These are phyloP conservation scores for Darevskia mixta DNA, from an alignment of 2,797 vertebrate species.

Conservation along the genomic window DNA sequence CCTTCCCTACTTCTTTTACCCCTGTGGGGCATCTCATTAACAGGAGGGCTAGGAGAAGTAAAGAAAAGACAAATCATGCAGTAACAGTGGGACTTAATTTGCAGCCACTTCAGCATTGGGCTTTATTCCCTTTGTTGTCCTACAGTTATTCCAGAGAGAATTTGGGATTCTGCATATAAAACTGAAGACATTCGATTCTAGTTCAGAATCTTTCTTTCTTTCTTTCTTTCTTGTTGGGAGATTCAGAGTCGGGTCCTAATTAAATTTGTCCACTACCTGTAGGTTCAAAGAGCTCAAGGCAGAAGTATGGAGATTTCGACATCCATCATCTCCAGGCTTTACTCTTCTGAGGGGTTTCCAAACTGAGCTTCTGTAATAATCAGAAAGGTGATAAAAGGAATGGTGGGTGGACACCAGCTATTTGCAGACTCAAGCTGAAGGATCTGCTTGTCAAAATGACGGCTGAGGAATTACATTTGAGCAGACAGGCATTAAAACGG, in stretches of 20 bases:
- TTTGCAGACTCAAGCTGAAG: background rate
- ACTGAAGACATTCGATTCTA: conserved; percentile 50
- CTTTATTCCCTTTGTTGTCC: conserved; percentile 50
- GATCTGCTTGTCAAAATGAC: conserved; percentile 11
- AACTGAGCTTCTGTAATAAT: background rate
- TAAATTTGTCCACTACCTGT: conserved; percentile 30
- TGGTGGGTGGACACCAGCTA: conserved; percentile 20
- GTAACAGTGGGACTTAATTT: conserved; percentile 53
- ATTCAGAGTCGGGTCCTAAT: conserved; percentile 35
- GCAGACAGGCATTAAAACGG: conserved; percentile 11
- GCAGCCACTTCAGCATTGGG: conserved; percentile 39
- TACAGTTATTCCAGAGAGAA: conserved; percentile 41
- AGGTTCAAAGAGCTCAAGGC: conserved; percentile 16
- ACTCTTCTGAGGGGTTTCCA: conserved; percentile 1
- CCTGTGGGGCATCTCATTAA: conserved; percentile 40
- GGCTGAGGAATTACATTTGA: conserved; percentile 21
- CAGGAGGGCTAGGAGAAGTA: conserved; percentile 20
- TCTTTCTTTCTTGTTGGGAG: conserved; percentile 52
- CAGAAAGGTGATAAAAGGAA: background rate
- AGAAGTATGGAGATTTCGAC: background rate
- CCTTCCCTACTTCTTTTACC: background rate
- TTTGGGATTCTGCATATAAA: conserved; percentile 17
- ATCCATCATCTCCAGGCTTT: background rate
- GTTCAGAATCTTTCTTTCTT: conserved; percentile 28
- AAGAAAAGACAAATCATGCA: conserved; percentile 43